Evolutionary conservation across 1,140 invertebrate species (phyloP), one percentile per base, ranked within the genome.

Genomic region (Cylas formicarius): DNA sequence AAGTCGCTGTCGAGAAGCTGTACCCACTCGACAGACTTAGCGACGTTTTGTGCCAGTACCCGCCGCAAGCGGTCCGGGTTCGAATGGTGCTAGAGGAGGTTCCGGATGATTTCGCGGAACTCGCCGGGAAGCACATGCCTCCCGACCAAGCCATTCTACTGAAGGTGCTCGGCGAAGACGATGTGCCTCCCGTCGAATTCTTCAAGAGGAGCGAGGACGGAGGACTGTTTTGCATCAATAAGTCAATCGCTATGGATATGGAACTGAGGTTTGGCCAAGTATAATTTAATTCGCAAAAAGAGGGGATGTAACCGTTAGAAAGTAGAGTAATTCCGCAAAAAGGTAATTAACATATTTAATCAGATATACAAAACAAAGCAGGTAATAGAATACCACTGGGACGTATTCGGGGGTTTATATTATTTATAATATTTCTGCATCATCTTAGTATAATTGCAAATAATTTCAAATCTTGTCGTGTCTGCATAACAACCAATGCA

Each of bases 181-280:
- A 52, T 9, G 16, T 57, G 18, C 68, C 73, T 6, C 46, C 67
- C 22, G 76, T 79, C 3, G 76, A 81, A 54, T 67, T 82, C 22
- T 80, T 78, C 51, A 77, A 74, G 48, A 65, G 78, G 56, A 67
- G 68, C 28, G 61, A 69, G 6, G 67, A 71, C 27, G 72, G 75
- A 43, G 67, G 72, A 14, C 62, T 81, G 39, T 72, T 73, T 27
- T 79, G 75, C 23, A 72, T 82, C 35, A 80, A 80, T 62, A 70
- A 72, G 41, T 73, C 73, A 18, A 65, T 81, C 7, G 56, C 61
- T 24, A 57, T 75, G 35, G 72, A 78, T 52, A 44, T 18, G 3
- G 54, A 60, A 32, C 36, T 57, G 13, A 55, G 35, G 55, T 59
- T 40, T 51, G 38, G 31, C 9, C 33, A 4, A n/a, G n/a, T n/a